Evolutionary conservation across 2,888 invertebrate genomes (phyloP).

Genomic region (Synergus umbraculus): DNA sequence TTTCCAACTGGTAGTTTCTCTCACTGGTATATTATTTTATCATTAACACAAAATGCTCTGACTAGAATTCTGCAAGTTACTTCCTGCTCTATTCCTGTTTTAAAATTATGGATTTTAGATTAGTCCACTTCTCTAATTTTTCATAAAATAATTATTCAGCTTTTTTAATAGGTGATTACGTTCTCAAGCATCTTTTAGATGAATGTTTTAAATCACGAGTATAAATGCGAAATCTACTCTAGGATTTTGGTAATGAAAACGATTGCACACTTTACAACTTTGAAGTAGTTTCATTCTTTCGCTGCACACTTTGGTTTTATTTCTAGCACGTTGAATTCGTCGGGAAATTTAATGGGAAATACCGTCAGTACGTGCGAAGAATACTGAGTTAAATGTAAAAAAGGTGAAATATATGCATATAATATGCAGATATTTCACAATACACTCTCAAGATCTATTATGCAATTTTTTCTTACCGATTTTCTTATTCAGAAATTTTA

Average conservation of each 20-base stretch:
- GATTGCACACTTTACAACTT: neutral
- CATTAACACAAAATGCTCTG: neutral
- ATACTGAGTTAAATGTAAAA: neutral
- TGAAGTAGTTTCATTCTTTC: neutral
- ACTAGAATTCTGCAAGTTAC: neutral
- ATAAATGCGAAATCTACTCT: no score
- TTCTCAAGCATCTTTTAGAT: no score
- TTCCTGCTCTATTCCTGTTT: neutral
- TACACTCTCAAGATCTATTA: no score
- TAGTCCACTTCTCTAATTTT: no score
- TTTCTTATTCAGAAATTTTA: no score
- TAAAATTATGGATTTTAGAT: no score
- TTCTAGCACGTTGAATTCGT: constrained; percentile 23
- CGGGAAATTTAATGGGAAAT: constrained; percentile 22
- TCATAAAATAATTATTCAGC: no score
- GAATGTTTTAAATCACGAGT: no score
- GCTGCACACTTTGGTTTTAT: neutral
- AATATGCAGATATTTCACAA: neutral
- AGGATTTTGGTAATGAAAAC: neutral
- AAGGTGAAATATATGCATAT: neutral
- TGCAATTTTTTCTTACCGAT: no score
- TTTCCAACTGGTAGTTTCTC: neutral
- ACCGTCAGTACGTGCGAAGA: neutral
- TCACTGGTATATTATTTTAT: constrained; percentile 9
- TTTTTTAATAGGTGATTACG: no score